phyloP scores from a whole-genome alignment of 2,888 invertebrate genomes.

The Tridacna crocea region DNA sequence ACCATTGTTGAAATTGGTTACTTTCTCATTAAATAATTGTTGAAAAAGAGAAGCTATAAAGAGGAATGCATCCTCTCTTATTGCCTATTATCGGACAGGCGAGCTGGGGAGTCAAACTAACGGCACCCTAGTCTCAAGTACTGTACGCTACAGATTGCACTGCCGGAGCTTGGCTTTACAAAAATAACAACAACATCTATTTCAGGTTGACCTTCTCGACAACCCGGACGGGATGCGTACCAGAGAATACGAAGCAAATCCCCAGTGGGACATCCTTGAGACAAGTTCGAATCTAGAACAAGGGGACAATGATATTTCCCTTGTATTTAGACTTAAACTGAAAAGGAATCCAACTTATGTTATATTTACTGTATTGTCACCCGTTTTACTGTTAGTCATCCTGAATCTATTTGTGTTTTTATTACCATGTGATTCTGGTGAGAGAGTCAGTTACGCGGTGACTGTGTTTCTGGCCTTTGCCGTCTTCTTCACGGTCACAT shows the following conservation, averaged over 20 bases:
- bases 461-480: constrained; percentile 11
- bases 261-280: background rate
- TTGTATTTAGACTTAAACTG: constrained; percentile 2
- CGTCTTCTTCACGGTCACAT: constrained; percentile 1
- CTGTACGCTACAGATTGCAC: no score
- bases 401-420: constrained; percentile 15
- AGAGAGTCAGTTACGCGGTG: constrained; percentile 8
- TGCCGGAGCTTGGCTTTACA: background rate
- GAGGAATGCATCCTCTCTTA: no score
- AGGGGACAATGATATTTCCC: constrained; percentile 5
- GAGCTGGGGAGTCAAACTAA: no score
- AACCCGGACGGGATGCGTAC: background rate
- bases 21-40: no score
- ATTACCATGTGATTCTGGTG: constrained; percentile 11
- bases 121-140: no score
- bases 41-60: no score
- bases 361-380: constrained; percentile 3
- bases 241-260: constrained; percentile 3
- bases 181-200: background rate
- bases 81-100: no score
- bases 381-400: background rate
- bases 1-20: no score
- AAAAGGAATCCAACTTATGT: constrained; percentile 8
- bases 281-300: background rate
- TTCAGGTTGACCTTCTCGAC: constrained; percentile 8